Percentiles rank a stretch among this genome's conserved stretches.
These are phyloP conservation scores for Isichthys henryi DNA, from an alignment of 2,113 vertebrate species.

Conservation along the genomic window DNA sequence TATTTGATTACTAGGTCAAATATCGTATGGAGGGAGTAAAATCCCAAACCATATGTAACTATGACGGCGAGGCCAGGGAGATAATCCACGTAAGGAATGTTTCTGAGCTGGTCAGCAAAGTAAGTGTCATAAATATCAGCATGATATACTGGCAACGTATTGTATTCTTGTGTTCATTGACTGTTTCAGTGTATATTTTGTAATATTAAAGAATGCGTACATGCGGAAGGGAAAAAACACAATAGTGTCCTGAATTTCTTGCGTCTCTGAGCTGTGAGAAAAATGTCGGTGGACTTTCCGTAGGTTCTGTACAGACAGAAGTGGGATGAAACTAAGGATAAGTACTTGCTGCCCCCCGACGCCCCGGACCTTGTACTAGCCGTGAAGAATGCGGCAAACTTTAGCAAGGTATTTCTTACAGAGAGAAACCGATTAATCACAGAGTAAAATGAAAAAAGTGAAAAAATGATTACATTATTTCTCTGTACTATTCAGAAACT, in stretches of 20 bases:
- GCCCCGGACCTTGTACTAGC: conserved; percentile 93
- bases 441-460: background rate
- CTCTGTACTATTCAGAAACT: conserved; percentile 69
- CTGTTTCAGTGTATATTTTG: background rate
- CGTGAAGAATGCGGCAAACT: conserved; percentile 85
- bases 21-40: conserved; percentile 88
- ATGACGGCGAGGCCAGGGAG: conserved; percentile 82
- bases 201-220: background rate
- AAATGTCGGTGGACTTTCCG: background rate
- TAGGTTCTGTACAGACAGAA: conserved; percentile 96
- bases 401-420: conserved; percentile 72
- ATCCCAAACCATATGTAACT: conserved; percentile 73
- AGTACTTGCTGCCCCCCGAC: conserved; percentile 90
- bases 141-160: too few species aligned
- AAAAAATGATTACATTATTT: background rate
- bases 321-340: conserved; percentile 95
- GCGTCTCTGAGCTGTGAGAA: background rate
- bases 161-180: background rate
- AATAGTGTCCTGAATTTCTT: background rate
- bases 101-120: conserved; percentile 94
- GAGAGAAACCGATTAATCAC: background rate
- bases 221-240: background rate
- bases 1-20: conserved; percentile 70
- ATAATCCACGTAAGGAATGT: conserved; percentile 86
- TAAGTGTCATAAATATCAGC: conserved; percentile 42